Conservation (phyloP, 2,113 vertebrate genomes). For the Glaucidium brasilianum region DNA sequence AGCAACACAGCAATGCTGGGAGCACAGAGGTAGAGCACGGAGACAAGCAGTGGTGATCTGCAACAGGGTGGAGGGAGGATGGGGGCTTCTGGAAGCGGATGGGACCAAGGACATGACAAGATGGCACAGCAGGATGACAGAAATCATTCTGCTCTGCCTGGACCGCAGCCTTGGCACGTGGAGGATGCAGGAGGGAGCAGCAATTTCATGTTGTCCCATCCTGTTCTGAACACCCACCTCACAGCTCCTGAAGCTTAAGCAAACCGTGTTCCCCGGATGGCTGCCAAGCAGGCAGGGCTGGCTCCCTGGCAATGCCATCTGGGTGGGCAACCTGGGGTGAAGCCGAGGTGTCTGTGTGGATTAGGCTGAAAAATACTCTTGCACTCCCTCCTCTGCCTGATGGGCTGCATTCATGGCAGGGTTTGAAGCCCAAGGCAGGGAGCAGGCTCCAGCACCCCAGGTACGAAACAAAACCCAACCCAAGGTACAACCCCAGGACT, state of each 20-base stretch:
- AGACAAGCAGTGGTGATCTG: fast-evolving
- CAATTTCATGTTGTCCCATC: neutral
- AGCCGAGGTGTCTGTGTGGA: neutral
- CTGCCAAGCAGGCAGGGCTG: neutral
- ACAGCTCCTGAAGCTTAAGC: neutral
- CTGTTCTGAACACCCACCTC: neutral
- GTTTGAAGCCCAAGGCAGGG: neutral
- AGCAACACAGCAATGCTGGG: fast-evolving
- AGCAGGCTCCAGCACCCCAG: neutral
- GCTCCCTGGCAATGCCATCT: neutral
- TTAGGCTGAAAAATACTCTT: neutral
- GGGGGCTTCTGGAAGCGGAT: neutral
- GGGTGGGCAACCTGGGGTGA: neutral
- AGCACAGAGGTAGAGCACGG: fast-evolving
- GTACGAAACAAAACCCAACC: neutral
- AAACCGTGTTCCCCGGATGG: fast-evolving
- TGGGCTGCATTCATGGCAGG: fast-evolving
- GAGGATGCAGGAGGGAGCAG: neutral
- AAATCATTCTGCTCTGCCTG: neutral
- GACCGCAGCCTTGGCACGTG: fast-evolving
- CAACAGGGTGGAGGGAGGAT: neutral
- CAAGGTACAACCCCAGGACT: fast-evolving
- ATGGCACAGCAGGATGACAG: neutral
- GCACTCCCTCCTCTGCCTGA: neutral
- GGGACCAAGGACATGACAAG: neutral